These are phyloP conservation scores for Coilia nasus DNA, from an alignment of 2,797 vertebrate genomes.

Conservation along the genomic window DNA sequence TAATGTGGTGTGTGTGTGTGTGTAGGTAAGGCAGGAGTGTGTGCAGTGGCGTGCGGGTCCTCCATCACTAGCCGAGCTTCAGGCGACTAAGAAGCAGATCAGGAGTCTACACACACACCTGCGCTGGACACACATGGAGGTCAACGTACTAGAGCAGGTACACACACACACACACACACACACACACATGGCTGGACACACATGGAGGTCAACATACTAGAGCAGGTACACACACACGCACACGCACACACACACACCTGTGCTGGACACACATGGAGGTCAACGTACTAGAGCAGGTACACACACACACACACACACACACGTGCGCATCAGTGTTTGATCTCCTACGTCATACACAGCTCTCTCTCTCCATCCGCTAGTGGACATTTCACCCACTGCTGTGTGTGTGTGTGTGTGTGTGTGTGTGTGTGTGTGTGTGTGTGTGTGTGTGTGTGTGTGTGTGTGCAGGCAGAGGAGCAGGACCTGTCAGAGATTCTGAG, in stretches of 20 bases:
- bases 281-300: neutral
- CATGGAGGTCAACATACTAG: neutral
- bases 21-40: conserved; percentile 73
- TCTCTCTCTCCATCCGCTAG: too few species aligned
- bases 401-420: neutral
- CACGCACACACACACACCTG: neutral
- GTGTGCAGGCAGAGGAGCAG: conserved; percentile 65
- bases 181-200: neutral
- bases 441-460: neutral
- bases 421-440: neutral
- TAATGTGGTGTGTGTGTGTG: neutral
- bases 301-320: conserved; percentile 24
- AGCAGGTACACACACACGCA: conserved; percentile 54
- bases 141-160: conserved; percentile 78
- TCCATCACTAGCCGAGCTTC: conserved; percentile 67
- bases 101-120: conserved; percentile 73
- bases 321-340: too few species aligned
- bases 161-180: conserved; percentile 32
- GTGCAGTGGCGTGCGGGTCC: conserved; percentile 67
- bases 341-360: too few species aligned
- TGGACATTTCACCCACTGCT: neutral
- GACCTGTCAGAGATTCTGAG: conserved; percentile 68
- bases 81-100: conserved; percentile 72
- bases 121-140: conserved; percentile 77
- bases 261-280: neutral